Base-by-base conservation (phyloP, 2,797 vertebrate genomes). In the Capromys pilorides region DNA sequence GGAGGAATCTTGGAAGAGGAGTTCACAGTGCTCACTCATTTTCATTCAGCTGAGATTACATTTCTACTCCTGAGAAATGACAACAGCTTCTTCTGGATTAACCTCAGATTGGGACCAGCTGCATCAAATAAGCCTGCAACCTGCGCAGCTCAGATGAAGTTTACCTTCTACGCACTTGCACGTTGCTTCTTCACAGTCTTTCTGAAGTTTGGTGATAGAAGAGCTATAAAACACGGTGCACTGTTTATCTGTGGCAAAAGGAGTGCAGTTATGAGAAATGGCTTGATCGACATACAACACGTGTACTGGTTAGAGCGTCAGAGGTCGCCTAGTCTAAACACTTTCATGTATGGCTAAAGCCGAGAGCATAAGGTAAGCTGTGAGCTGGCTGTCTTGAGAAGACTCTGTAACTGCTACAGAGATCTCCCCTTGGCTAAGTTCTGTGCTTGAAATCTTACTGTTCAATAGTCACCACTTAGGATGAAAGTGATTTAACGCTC, bases 101-200 rank as follows among this genome's bases (percentile, higher is more conserved):
- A 22, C 39, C 28, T 49, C 14, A 3, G 69, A n/a, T 82, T 31
- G 64, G 8, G 5, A 73, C 24, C 19, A 64, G 57, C 12, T 59
- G 41, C 79, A 51, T 57, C 57, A 54, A 87, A 87, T 57, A 87
- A 62, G 61, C 18, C 31, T 1, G 16, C 24, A 57, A 49, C 22
- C 33, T n/a, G 79, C 22, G 54, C 0, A 39, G 18, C 49, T 41
- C 91, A 83, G 6, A 31, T 11, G 51, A n/a, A 59, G n/a, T 45
- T 98, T 98, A 99, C 99, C 99, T 98, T 99, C 98, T 97, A 99
- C 98, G 95, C 99, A 99, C 93, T 98, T 98, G 97, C 99, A 99
- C 31, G 98, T 94, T 1, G 98, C 96, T 41, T 97, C 99, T 96
- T 98, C 98, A 97, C 99, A 99, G 84, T 99, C 97, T 85, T 97